Evolutionary conservation across 2,888 invertebrate genomes (phyloP), one percentile per base, ranked within the genome.

Genomic region (Rotaria socialis): DNA sequence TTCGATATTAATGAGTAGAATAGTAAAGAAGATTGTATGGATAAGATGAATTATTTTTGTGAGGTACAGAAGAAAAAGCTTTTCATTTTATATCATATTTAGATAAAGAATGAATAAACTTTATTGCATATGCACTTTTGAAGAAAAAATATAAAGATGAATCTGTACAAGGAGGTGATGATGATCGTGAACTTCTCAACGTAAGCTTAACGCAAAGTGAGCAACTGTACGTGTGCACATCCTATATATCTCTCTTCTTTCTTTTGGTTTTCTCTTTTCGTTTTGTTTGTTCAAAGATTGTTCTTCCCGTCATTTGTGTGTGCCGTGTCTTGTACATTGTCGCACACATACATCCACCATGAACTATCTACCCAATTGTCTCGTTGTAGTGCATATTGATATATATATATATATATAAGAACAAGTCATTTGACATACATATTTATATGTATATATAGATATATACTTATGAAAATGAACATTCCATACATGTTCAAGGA

Each of bases 271-370:
- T 60, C 22, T n/a, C 16, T 60, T n/a, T 55, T 60, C n/a, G n/a
- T 60, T 60, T 60, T 60, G 58, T 60, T 60, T 60, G 58, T 60
- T 60, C 58, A 60, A 60, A 60, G 58, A 60, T 60, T 60, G 58
- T 60, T 60, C 58, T 60, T 60, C n/a, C n/a, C 58, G 58, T 60
- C 58, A 60, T 60, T 60, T 60, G 8, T 60, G 27, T 60, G 14
- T 60, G 27, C 58, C 58, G 58, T 60, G 27, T 60, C 58, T 11
- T 60, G 7, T 60, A 8, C 58, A 19, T 60, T 60, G 24, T 60
- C n/a, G 24, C 5, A 27, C 24, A 60, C 27, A 60, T 60, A 60
- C 27, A 60, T 60, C 58, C 5, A 27, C 58, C 58, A 60, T 60
- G 58, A 60, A 60, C 58, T 60, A 27, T 27, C 58, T 60, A n/a